A percentile compares a stretch with the other conserved stretches of the same genome.
Conservation (phyloP, 2,113 vertebrate species). For the Xenus cinereus region DNA sequence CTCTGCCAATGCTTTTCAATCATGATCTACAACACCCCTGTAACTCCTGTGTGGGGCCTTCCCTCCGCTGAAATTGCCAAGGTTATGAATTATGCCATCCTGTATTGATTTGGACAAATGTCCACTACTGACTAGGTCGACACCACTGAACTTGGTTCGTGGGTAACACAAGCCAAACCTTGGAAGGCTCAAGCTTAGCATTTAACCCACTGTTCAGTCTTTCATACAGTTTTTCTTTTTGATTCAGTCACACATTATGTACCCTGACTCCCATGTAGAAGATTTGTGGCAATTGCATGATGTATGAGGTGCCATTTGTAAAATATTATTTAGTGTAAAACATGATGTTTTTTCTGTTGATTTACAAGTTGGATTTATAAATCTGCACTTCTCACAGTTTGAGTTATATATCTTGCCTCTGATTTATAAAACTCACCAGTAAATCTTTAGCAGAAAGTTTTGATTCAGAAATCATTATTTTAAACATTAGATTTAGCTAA, state of each 20-base stretch:
- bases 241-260: slow-evolving; percentile 62
- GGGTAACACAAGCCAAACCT: neutral
- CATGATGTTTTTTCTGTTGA: slow-evolving; percentile 79
- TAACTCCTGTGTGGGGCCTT: slow-evolving; percentile 13
- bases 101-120: slow-evolving; percentile 3
- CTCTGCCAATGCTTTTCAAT: slow-evolving; percentile 54
- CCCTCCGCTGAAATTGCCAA: neutral
- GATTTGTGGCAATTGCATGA: slow-evolving; percentile 80
- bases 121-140: neutral
- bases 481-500: slow-evolving; percentile 81
- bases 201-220: slow-evolving; percentile 15
- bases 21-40: neutral
- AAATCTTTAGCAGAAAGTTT: slow-evolving; percentile 83
- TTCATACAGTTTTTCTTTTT: slow-evolving; percentile 26
- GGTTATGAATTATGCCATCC: neutral
- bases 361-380: slow-evolving; percentile 87
- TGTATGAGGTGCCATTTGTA: slow-evolving; percentile 81
- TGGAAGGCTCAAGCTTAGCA: neutral
- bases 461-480: slow-evolving; percentile 87
- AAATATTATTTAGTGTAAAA: slow-evolving; percentile 87
- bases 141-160: neutral
- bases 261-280: slow-evolving; percentile 71
- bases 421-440: slow-evolving; percentile 85
- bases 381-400: slow-evolving; percentile 78
- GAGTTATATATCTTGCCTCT: slow-evolving; percentile 81